phyloP scores from a whole-genome alignment of 2,888 invertebrate species.

The Zeuzera pyrina region DNA sequence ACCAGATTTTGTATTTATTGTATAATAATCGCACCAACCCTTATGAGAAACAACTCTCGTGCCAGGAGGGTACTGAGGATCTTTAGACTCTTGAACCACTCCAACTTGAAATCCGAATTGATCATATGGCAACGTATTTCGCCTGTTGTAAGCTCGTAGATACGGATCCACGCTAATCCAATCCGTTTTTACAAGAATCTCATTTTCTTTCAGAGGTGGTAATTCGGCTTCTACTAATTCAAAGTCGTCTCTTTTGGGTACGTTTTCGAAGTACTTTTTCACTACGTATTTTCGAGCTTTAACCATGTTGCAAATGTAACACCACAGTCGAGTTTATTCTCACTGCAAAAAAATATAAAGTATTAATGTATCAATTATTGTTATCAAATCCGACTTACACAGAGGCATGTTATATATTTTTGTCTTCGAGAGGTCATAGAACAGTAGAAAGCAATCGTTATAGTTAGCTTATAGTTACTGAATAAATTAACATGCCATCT shows the following conservation, averaged over 20 bases:
- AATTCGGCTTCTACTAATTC: slow-evolving; percentile 73
- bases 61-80: slow-evolving; percentile 74
- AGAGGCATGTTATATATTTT: no score
- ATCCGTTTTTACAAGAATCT: slow-evolving; percentile 30
- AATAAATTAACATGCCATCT: no score
- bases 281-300: slow-evolving; percentile 72
- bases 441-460: no score
- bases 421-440: no score
- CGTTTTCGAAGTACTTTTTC: slow-evolving; percentile 68
- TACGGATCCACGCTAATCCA: slow-evolving; percentile 40
- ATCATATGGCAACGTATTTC: slow-evolving; percentile 26
- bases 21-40: slow-evolving; percentile 78
- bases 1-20: slow-evolving; percentile 15
- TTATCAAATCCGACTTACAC: no score
- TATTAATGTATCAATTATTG: no score
- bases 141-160: slow-evolving; percentile 22
- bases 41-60: slow-evolving; percentile 70
- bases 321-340: background rate
- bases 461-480: no score
- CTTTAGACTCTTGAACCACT: slow-evolving; percentile 73
- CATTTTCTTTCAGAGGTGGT: slow-evolving; percentile 70
- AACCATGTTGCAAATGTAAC: slow-evolving; percentile 36
- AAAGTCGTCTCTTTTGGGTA: slow-evolving; percentile 71
- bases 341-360: no score
- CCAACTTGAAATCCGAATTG: slow-evolving; percentile 35